A percentile compares a stretch with the other conserved stretches of the same genome.
Conservation (phyloP, 2,888 invertebrate species). For the Epirrita christyi region DNA sequence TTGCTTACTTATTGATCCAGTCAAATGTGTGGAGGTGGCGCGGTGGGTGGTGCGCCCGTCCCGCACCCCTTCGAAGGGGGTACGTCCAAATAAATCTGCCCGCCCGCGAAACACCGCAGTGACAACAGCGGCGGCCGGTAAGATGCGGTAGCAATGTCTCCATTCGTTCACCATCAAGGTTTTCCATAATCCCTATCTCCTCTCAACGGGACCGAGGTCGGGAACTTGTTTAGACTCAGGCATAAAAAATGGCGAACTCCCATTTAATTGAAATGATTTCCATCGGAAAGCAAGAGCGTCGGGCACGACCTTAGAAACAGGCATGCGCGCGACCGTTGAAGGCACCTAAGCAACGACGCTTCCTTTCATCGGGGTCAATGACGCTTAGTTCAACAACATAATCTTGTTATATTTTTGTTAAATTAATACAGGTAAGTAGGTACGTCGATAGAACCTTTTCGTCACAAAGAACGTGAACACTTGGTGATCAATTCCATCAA, state of each 20-base stretch:
- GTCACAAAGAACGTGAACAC: conserved; percentile 9
- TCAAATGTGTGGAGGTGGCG: conserved; percentile 85
- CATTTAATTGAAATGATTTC: conserved; percentile 76
- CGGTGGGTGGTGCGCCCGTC: conserved; percentile 79
- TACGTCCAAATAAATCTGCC: conserved; percentile 86
- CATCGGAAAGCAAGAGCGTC: conserved; percentile 65
- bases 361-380: conserved; percentile 73
- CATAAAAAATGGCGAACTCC: conserved; percentile 51
- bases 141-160: conserved; percentile 83
- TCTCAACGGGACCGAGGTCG: conserved; percentile 15
- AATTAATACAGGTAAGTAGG: conserved; percentile 26
- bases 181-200: conserved; percentile 30
- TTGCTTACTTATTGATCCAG: conserved; percentile 86
- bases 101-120: conserved; percentile 85
- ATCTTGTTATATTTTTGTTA: conserved; percentile 50
- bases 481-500: conserved; percentile 8
- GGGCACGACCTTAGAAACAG: conserved; percentile 76
- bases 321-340: conserved; percentile 76
- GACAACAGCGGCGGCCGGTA: conserved; percentile 82
- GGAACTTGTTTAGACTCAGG: conserved; percentile 9
- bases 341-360: conserved; percentile 70
- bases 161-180: conserved; percentile 41
- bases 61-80: conserved; percentile 73
- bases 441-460: conserved; percentile 36
- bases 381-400: conserved; percentile 63